Percentiles rank a stretch among this genome's conserved stretches.
phyloP scores from a whole-genome alignment of 2,113 vertebrate species.

The Garra rufa region DNA sequence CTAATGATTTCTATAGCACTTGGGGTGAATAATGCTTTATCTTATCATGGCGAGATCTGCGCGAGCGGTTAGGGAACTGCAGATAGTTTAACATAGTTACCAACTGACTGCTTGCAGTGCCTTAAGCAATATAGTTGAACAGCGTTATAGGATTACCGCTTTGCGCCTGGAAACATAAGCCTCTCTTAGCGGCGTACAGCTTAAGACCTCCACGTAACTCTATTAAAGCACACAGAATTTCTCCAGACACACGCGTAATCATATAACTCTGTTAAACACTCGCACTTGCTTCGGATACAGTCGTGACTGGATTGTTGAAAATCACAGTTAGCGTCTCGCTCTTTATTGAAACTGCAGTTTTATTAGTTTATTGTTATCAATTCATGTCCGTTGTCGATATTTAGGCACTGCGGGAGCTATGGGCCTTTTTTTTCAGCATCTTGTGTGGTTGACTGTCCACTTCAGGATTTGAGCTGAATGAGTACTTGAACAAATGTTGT shows the following conservation, averaged over 20 bases:
- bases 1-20: constrained; percentile 44
- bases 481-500: neutral
- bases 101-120: constrained; percentile 58
- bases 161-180: constrained; percentile 60
- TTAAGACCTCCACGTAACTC: constrained; percentile 57
- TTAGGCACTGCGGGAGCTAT: neutral
- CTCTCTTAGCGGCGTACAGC: constrained; percentile 56
- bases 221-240: constrained; percentile 61
- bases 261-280: constrained; percentile 58
- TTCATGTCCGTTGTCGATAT: neutral
- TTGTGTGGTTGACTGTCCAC: neutral
- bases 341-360: constrained; percentile 26
- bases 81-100: constrained; percentile 61
- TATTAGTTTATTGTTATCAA: constrained; percentile 37
- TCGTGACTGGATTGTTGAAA: constrained; percentile 40
- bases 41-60: constrained; percentile 50
- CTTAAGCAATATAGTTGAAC: constrained; percentile 62
- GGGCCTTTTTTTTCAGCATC: neutral
- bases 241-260: constrained; percentile 58
- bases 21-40: constrained; percentile 47
- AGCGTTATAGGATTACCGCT: constrained; percentile 61
- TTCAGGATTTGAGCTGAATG: neutral
- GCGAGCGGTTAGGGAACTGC: constrained; percentile 56
- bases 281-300: constrained; percentile 51
- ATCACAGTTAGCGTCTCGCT: constrained; percentile 5